Evolutionary conservation across 2,113 vertebrate species (phyloP), one percentile per base, ranked within the genome.

Genomic region (Hippocampus barbouri): DNA sequence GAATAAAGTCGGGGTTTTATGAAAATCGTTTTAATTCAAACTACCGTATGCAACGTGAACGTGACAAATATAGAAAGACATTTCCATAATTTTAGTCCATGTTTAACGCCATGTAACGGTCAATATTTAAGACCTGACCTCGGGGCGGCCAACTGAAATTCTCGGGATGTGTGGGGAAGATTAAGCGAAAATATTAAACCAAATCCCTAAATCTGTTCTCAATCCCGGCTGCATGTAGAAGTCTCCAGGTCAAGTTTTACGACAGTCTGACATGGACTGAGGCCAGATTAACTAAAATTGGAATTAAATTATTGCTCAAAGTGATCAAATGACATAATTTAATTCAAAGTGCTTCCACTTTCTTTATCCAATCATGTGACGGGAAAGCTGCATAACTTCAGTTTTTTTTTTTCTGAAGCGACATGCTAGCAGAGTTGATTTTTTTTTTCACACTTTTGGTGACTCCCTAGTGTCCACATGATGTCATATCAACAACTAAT

Each of bases 171-270:
- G 27, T 8, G n/a, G 25, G 16, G 71, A 77, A 85, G 83, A 83
- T 85, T 71, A 72, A 71, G 72, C 74, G 66, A 27, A 86, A 81
- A 87, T 85, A 87, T 85, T 73, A 76, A 84, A 81, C 79, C 69
- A 83, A 87, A 88, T 83, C 85, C 80, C 70, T 82, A 86, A 88
- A 89, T 86, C 85, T 83, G 77, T 78, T 85, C 82, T 79, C 75
- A 87, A 80, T 84, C 84, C 84, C 45, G 69, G 21, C 10, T 43
- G 62, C 40, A 16, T 25, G 60, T 0, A 45, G 5, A 25, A 83
- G 30, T 49, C 69, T 53, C 38, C 6, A 59, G 56, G 73, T 81
- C 57, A 57, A 2, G 49, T 74, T 73, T 70, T 57, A 65, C 9
- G 41, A 72, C 49, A 4, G 14, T 67, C 27, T 12, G 67, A 76